Evolutionary conservation across 2,797 vertebrate species (phyloP), one percentile per base, ranked within the genome.

Genomic region (Diglossa cyanea): DNA sequence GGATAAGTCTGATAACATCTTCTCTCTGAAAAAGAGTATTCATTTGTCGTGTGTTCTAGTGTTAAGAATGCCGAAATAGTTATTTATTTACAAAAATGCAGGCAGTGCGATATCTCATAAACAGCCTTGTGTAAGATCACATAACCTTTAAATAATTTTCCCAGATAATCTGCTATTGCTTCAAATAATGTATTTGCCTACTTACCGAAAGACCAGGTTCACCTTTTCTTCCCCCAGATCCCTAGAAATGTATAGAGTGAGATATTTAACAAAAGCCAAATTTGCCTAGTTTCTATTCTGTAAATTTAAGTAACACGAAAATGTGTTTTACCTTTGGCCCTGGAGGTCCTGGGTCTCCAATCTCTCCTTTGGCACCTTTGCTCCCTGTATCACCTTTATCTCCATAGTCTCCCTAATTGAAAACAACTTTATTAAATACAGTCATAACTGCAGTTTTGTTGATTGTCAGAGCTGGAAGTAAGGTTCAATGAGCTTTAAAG

Each of bases 191-290:
- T 14, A 42, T 70, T 53, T 23, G 37, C 37, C n/a, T 88, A 98
- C 98, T 98, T 95, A 99, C 99, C 3, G 98, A 98, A 21, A 99
- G 97, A 91, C 98, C 98, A 45, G 97, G 67, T 37, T 99, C 98
- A 72, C 98, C 99, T 94, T 99, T 99, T 50, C 95, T 93, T 96
- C 98, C 98, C 42, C 31, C 73, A 93, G 79, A 91, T 44, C 98
- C 98, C 99, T 99, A 95, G 58, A 93, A 97, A 82, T 2, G 1
- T 31, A 85, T 76, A 97, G 2, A 96, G 86, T 42, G 67, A 45
- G 17, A 84, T 37, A 35, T 74, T 87, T 96, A 94, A 96, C 4
- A 55, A 58, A 71, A 42, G 13, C 4, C 16, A 88, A 19, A 23
- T 76, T 60, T 70, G 35, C 23, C 16, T 35, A 23, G 37, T n/a